Base-by-base conservation (phyloP, 2,797 vertebrate species). In the Catharus ustulatus region DNA sequence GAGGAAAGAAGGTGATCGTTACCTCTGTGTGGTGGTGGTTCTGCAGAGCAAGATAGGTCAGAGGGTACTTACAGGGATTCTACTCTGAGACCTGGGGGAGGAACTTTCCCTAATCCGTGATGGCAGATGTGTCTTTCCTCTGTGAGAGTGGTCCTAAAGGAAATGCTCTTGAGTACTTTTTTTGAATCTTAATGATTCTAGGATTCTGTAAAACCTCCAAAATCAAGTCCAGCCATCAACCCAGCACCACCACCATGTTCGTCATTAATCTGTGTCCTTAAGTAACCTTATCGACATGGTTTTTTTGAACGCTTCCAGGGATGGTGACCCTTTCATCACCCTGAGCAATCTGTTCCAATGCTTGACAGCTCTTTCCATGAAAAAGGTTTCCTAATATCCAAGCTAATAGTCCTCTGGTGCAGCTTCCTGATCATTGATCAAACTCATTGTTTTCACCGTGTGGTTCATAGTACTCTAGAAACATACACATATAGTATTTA, bases 1-100 rank as follows among this genome's bases (percentile, higher is more conserved):
- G 46, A 68, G 32, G 34, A 45, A 22, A 1, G 34, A 27, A 26
- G 76, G 29, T 0, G 3, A 6, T 32, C 0, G 0, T 24, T 57
- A 9, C 72, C 29, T 66, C 5, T 4, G 10, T 8, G 36, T 48
- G 27, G 19, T 30, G 42, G n/a, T n/a, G 5, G 69, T 27, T 81
- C 13, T 40, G 51, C 63, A 22, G 21, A 51, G 24, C 1, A 3
- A 1, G 5, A 12, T 40, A 2, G 38, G 13, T 46, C 4, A 17
- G 51, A 26, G 24, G 27, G 18, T 48, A 32, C 38, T 61, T 0
- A 10, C 1, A 15, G 62, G 34, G 58, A 19, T 75, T 82, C 57
- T 71, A 32, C 40, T 38, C 43, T 62, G 5, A 6, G 22, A 15
- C 4, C 36, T 17, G 19, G 5, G 22, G 36, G 18, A 43, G n/a